Evolutionary conservation across 2,113 vertebrate genomes (phyloP).

Genomic region (Chrysochloris asiatica): DNA sequence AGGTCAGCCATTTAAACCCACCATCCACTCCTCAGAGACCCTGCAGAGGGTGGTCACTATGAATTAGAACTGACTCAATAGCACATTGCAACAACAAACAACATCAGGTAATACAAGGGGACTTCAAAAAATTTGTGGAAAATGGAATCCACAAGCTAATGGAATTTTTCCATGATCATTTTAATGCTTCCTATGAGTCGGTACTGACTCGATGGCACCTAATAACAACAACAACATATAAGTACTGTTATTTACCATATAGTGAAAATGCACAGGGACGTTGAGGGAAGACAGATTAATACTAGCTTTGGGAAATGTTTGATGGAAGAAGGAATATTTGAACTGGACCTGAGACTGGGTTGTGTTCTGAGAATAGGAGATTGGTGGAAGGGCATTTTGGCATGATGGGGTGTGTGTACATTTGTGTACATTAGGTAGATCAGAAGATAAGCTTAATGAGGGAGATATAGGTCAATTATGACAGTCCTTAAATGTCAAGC

Average conservation of each 20-base stretch:
- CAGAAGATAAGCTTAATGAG: neutral
- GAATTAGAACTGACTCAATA: too few relatives aligned
- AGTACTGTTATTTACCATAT: neutral
- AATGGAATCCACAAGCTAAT: too few relatives aligned
- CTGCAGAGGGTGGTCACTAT: too few relatives aligned
- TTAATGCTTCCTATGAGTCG: too few relatives aligned
- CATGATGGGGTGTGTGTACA: neutral
- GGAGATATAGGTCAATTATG: neutral
- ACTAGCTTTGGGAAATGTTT: neutral
- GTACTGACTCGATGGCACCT: too few relatives aligned
- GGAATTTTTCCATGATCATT: too few relatives aligned
- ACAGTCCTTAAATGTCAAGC: neutral
- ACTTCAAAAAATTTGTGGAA: too few relatives aligned
- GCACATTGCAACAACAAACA: too few relatives aligned
- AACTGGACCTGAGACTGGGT: neutral
- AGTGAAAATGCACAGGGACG: neutral
- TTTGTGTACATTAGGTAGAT: neutral
- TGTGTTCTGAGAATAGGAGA: neutral
- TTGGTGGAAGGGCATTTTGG: neutral
- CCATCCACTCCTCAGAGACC: too few relatives aligned
- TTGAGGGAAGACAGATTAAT: neutral
- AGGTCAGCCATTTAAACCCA: too few relatives aligned
- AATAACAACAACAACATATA: too few relatives aligned
- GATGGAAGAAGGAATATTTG: neutral
- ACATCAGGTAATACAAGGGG: neutral